Conservation (phyloP, 1,140 invertebrate genomes). For the Pemphigus obesinymphae region DNA sequence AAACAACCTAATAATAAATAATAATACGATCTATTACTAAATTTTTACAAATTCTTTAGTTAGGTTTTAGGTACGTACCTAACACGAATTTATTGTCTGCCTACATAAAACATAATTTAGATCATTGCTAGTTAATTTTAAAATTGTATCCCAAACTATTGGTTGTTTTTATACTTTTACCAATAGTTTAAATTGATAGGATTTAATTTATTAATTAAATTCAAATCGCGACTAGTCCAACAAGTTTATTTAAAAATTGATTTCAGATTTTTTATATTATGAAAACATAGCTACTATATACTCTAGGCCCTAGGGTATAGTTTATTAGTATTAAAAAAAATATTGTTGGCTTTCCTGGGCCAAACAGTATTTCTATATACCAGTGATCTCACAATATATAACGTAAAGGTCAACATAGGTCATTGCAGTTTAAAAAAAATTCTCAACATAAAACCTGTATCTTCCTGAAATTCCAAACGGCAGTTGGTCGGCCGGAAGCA, state of each 20-base stretch:
- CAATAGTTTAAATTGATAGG: background rate
- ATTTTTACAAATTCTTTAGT: too few species aligned
- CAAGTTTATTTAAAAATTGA: constrained; percentile 15
- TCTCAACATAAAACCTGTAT: constrained; percentile 18
- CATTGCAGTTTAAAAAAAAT: constrained; percentile 23
- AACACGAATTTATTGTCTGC: too few species aligned
- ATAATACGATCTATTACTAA: too few species aligned
- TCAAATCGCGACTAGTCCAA: background rate
- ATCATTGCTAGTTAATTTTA: background rate
- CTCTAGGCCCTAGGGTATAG: too few species aligned
- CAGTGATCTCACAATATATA: background rate
- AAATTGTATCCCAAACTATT: background rate
- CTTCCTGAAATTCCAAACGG: constrained; percentile 21
- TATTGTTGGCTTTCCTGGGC: background rate
- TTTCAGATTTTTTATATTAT: constrained; percentile 4
- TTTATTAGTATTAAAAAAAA: background rate
- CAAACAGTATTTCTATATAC: background rate
- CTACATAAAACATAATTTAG: too few species aligned
- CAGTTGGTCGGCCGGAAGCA: constrained; percentile 20
- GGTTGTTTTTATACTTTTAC: background rate
- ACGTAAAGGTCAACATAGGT: constrained; percentile 18
- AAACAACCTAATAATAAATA: background rate
- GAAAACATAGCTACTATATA: background rate
- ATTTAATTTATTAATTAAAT: constrained; percentile 2
- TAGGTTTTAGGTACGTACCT: too few species aligned